phyloP scores from a whole-genome alignment of 1,140 invertebrate genomes.

The Mamestra configurata region DNA sequence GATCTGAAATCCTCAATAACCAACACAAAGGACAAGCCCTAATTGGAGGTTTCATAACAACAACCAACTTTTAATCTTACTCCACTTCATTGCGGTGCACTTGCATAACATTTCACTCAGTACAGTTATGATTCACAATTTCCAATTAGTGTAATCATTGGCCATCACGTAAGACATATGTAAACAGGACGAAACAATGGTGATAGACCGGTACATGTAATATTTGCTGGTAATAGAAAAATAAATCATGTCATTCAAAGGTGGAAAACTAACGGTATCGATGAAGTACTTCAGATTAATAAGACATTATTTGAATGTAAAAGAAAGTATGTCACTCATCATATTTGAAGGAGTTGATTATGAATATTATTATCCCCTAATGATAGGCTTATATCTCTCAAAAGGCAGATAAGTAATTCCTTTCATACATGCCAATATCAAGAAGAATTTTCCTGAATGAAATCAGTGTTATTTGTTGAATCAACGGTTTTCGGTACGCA shows the following conservation, averaged over 20 bases:
- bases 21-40: background rate
- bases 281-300: too few relatives aligned
- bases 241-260: background rate
- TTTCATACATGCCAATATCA: background rate
- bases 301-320: background rate
- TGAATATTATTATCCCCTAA: background rate
- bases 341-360: slow-evolving; percentile 16
- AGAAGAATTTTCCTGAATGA: background rate
- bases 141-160: slow-evolving; percentile 23
- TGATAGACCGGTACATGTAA: background rate
- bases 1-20: background rate
- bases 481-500: slow-evolving; percentile 37
- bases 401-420: slow-evolving; percentile 5
- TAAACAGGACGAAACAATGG: slow-evolving; percentile 31
- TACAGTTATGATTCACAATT: slow-evolving; percentile 30
- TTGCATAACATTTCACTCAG: slow-evolving; percentile 35
- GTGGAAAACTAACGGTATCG: background rate
- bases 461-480: slow-evolving; percentile 18
- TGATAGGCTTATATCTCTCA: slow-evolving; percentile 19
- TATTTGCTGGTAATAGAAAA: slow-evolving; percentile 12
- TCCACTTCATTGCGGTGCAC: background rate
- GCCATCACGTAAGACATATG: slow-evolving; percentile 22
- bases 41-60: background rate
- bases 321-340: slow-evolving; percentile 6
- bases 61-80: background rate